Conservation (phyloP, 35 echinoderm and acorn worm species). For the Acanthaster planci region DNA sequence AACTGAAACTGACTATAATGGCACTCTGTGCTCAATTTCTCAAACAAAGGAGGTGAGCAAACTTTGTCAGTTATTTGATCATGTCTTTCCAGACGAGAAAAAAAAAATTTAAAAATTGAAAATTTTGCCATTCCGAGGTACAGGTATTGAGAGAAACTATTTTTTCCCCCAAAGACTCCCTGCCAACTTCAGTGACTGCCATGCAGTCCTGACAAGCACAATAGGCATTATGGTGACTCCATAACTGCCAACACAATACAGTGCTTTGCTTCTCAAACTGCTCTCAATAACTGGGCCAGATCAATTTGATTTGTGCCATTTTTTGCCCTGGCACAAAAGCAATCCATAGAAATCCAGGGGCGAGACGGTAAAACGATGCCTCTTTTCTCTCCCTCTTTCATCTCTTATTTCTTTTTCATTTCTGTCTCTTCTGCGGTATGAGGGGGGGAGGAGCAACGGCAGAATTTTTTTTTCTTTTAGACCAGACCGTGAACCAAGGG, state of each 20-base stretch:
- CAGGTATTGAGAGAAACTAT: not conserved
- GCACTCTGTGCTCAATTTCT: no score
- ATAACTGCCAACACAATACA: not conserved
- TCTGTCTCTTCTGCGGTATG: no score
- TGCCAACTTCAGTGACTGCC: not conserved
- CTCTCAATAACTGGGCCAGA: conserved; percentile 4
- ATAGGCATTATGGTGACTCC: not conserved
- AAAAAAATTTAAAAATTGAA: not conserved
- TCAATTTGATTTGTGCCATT: conserved; percentile 20
- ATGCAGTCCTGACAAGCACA: not conserved
- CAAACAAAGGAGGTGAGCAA: no score
- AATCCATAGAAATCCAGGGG: not conserved
- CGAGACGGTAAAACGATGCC: conserved; percentile 13
- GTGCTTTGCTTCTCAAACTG: not conserved
- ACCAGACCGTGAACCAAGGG: conserved; percentile 4
- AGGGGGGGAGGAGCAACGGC: no score
- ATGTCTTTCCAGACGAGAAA: no score
- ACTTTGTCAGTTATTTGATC: no score
- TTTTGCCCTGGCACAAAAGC: not conserved
- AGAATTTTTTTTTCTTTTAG: no score
- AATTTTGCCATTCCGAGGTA: not conserved
- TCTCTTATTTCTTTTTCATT: no score
- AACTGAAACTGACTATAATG: no score
- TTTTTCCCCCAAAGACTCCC: not conserved
- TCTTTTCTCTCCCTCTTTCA: not conserved